Base-by-base conservation (phyloP, 35 echinoderm and acorn worm species). In the Ophiothrix spiculata region DNA sequence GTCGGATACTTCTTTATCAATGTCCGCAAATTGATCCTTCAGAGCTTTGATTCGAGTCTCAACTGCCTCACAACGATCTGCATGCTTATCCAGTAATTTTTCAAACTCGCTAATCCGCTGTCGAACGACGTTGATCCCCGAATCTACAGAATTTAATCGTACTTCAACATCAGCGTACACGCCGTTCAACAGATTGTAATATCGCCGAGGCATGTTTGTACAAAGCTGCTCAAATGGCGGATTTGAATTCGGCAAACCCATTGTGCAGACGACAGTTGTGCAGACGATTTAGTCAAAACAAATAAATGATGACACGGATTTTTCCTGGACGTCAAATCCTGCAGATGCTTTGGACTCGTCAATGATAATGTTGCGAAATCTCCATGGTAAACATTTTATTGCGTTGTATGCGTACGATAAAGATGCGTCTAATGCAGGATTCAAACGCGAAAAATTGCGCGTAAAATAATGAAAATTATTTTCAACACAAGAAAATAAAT, bases 41-140 rank as follows among this genome's bases (percentile, higher is more conserved):
- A 84, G 54, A 1, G 81, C 33, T 60, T 60, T 60, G 46, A 84
- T 60, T 37, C 81, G 14, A 33, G 17, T 32, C 54, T 84, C 81
- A 23, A 37, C 81, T 11, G 81, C 34, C 40, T 63, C 81, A 29
- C 81, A 84, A 32, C 81, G 81, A 2, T 37, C 32, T 38, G 39
- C 63, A 54, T 84, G 81, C 0, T 60, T 60, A 37, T 84, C 81
- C 56, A 84, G 19, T 37, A 37, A 31, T 0, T 56, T 13, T 15
- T 84, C 81, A n/a, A 84, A 84, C 21, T 84, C 81, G 13, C 81
- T n/a, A 34, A 84, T 60, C 12, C 56, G 25, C 28, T 60, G 37
- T 13, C 81, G 46, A 10, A 84, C 32, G 21, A 37, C 81, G n/a
- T 84, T 60, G 54, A 84, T 84, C 0, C 81, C 81, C 21, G 56